Evolutionary conservation across 2,888 invertebrate species (phyloP), one percentile per base, ranked within the genome.

Genomic region (Agriopis marginaria): DNA sequence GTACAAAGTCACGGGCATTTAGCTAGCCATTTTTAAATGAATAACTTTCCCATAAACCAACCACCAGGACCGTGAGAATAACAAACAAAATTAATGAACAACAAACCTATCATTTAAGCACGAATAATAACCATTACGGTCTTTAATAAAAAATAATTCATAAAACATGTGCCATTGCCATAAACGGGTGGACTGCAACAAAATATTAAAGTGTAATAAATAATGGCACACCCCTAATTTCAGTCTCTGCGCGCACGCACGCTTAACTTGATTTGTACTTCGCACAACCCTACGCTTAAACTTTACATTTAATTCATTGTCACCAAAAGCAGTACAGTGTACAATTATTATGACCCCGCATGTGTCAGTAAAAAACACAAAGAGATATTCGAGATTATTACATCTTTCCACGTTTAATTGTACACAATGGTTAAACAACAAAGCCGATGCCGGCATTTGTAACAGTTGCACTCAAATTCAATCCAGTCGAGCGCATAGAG

Each of bases 121-220:
- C 83, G 89, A 89, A 92, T 91, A 92, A 90, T 89, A 91, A 86
- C 85, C 88, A 85, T 89, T 90, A 86, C 86, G 83, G 86, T 83
- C 83, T 83, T 89, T 91, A 91, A 89, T 90, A 90, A 92, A 92
- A 89, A 87, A 87, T 89, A 90, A 91, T 90, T 89, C 83, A 87
- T 87, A 89, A 91, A 91, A 90, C 90, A 82, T 82, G 86, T 84
- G 82, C 81, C 75, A 61, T 75, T 80, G 84, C 86, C 84, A 91
- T 92, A 90, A 93, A 92, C 83, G 87, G 71, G 89, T 88, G 85
- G 88, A 89, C 88, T 88, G 89, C 87, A 89, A 87, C 92, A 87
- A 91, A 93, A 93, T 92, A 92, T 93, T 93, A 92, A 90, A 91
- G 81, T 84, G 89, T 87, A 89, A 93, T 94, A 94, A 94, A 93